Percentiles rank a stretch among this genome's conserved stretches.
Conservation (phyloP, 2,888 invertebrate genomes). For the Acheta domesticus region DNA sequence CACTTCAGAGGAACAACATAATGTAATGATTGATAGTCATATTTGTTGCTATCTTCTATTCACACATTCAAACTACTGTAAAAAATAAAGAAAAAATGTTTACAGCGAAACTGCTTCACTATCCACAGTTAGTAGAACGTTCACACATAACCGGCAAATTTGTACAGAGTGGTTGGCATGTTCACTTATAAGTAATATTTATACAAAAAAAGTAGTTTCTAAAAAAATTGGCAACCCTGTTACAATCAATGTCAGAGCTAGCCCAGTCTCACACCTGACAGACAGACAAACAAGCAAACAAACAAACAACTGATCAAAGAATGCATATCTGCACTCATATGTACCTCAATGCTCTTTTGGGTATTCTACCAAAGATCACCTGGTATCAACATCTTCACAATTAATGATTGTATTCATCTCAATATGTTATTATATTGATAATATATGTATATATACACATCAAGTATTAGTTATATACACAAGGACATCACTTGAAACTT, state of each 20-base stretch:
- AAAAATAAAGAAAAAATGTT: too few species aligned
- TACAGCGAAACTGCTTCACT: too few species aligned
- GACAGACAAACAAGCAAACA: too few species aligned
- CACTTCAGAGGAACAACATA: too few species aligned
- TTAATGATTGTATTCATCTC: constrained; percentile 6
- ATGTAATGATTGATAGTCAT: too few species aligned
- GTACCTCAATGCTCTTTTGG: not conserved
- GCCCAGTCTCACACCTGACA: too few species aligned
- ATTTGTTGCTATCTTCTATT: too few species aligned
- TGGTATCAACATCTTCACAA: not conserved
- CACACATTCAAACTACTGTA: too few species aligned
- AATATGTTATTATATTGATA: constrained; percentile 18
- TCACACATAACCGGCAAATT: not conserved
- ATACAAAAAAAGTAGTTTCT: not conserved
- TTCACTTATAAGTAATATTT: not conserved
- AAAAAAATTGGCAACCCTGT: not conserved
- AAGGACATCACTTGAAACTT: constrained; percentile 3
- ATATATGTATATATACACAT: constrained; percentile 18
- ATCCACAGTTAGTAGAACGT: not conserved
- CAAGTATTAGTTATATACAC: constrained; percentile 1
- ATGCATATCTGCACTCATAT: too few species aligned
- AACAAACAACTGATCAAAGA: too few species aligned
- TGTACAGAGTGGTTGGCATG: not conserved
- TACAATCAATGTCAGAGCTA: not conserved
- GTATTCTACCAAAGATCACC: constrained; percentile 7